Percentiles rank a stretch among this genome's conserved stretches.
These are phyloP conservation scores for Macrochelys suwanniensis DNA, from an alignment of 2,797 vertebrate species.

Conservation along the genomic window DNA sequence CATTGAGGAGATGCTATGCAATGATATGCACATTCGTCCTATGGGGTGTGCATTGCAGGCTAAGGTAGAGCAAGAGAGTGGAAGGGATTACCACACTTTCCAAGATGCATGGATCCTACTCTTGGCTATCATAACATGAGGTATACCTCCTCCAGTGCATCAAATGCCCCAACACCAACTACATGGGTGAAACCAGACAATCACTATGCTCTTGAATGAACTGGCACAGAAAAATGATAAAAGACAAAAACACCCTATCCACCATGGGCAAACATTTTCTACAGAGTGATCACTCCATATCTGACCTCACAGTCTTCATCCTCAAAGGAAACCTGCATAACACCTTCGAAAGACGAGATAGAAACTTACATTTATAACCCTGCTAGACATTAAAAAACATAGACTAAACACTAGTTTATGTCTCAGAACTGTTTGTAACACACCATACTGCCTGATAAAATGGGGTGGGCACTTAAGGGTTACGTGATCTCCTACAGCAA, in stretches of 20 bases:
- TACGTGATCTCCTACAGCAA: background rate
- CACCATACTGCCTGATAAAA: background rate
- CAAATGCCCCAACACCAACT: background rate
- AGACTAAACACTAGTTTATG: background rate
- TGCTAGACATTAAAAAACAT: background rate
- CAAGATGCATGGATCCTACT: too few relatives aligned
- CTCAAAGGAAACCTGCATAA: background rate
- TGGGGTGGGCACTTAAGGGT: too few relatives aligned
- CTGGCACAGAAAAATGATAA: background rate
- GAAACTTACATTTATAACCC: background rate
- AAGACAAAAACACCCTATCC: background rate
- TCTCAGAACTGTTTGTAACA: background rate
- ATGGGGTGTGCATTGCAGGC: background rate
- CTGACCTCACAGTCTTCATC: background rate
- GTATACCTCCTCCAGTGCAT: background rate
- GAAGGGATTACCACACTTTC: background rate
- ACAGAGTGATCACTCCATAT: background rate
- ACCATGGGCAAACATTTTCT: background rate
- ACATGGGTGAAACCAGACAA: background rate
- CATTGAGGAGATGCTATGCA: background rate
- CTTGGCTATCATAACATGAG: background rate
- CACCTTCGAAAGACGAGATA: background rate
- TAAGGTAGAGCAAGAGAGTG: background rate
- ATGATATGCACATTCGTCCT: background rate
- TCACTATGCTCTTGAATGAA: background rate